Conservation (phyloP, 2,113 vertebrate species). For the Scomber colias region DNA sequence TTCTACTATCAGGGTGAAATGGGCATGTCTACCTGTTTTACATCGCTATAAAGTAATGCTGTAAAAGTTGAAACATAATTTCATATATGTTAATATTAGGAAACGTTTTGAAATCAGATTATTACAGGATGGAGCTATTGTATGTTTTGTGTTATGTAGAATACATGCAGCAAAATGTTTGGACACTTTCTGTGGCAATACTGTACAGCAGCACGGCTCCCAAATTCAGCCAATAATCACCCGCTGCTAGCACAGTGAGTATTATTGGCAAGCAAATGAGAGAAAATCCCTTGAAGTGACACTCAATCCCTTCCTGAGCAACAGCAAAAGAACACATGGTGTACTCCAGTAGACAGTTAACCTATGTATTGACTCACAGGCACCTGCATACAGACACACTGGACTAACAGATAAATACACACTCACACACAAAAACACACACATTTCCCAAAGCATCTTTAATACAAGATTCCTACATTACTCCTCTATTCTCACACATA, state of each 20-base stretch:
- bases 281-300: slow-evolving; percentile 58
- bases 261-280: slow-evolving; percentile 57
- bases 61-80: too few relatives aligned
- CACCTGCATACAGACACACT: background rate
- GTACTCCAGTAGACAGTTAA: slow-evolving; percentile 4
- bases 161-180: background rate
- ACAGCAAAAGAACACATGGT: slow-evolving; percentile 27
- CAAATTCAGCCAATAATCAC: slow-evolving; percentile 33
- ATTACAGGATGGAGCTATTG: too few relatives aligned
- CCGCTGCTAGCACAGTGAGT: slow-evolving; percentile 30
- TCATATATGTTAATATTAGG: too few relatives aligned
- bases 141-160: background rate
- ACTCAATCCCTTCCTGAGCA: slow-evolving; percentile 40
- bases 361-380: slow-evolving; percentile 18
- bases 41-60: too few relatives aligned
- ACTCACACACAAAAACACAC: background rate
- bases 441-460: background rate
- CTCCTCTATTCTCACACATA: background rate
- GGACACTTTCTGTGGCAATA: background rate
- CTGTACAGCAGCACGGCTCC: background rate
- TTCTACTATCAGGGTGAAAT: too few relatives aligned
- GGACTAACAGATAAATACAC: too few relatives aligned
- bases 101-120: background rate
- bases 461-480: background rate
- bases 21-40: too few relatives aligned